phyloP scores from a whole-genome alignment of 2,888 invertebrate species.

The Archaeoteleia sp. region DNA sequence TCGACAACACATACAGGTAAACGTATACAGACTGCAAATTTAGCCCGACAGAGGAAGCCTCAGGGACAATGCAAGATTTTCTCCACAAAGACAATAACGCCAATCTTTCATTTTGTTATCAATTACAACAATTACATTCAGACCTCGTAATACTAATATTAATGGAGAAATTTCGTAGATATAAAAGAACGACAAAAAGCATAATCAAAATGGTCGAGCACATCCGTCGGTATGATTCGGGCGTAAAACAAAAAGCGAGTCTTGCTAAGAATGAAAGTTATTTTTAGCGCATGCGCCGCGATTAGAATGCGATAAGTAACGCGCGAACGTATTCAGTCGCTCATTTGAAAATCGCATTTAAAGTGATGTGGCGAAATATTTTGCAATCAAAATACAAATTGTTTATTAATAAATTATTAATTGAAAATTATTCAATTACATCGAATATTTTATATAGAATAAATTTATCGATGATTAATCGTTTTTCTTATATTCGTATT shows the following conservation, averaged over 20 bases:
- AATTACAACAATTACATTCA: no score
- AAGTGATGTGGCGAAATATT: conserved; percentile 41
- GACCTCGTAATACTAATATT: no score
- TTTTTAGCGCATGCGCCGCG: conserved; percentile 66
- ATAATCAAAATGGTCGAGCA: no score
- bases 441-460: no score
- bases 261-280: conserved; percentile 57
- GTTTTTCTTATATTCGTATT: no score
- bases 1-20: conserved; percentile 38
- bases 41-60: neutral
- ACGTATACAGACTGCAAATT: conserved; percentile 32
- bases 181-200: no score
- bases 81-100: no score
- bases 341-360: conserved; percentile 43
- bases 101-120: neutral
- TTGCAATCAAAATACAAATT: conserved; percentile 41
- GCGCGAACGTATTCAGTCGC: conserved; percentile 56
- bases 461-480: no score
- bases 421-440: no score
- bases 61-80: conserved; percentile 16
- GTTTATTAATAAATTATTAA: no score
- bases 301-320: conserved; percentile 71
- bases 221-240: conserved; percentile 19
- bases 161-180: no score
- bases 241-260: conserved; percentile 46